These are phyloP conservation scores for Dermochelys coriacea DNA, from an alignment of 2,797 vertebrate species.

Conservation along the genomic window DNA sequence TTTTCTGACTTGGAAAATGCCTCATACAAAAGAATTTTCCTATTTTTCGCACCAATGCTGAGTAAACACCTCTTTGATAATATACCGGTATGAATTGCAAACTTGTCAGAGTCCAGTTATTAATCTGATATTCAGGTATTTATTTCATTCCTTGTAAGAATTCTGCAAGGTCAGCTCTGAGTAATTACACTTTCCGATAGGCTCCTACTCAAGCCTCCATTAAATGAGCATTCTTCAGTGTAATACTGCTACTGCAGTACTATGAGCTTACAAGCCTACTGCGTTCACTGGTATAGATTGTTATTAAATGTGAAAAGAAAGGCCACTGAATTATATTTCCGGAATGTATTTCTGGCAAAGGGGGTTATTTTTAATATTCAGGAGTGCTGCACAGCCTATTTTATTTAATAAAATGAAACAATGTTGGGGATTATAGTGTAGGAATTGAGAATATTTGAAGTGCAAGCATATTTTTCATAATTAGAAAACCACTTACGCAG, in stretches of 20 bases:
- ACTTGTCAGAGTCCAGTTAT: constrained; percentile 66
- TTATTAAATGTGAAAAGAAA: constrained; percentile 53
- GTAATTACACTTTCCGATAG: constrained; percentile 62
- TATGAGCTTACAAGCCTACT: constrained; percentile 34
- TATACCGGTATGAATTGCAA: constrained; percentile 41
- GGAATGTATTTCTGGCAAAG: constrained; percentile 42
- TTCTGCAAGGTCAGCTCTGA: constrained; percentile 68
- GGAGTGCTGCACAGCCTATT: background rate
- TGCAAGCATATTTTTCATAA: background rate
- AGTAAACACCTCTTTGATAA: constrained; percentile 68
- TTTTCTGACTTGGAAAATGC: constrained; percentile 36
- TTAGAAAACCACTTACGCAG: background rate
- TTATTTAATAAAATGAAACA: constrained; percentile 23
- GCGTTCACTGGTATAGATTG: constrained; percentile 45
- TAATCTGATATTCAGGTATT: constrained; percentile 75
- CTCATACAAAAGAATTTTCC: constrained; percentile 5
- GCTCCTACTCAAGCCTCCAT: constrained; percentile 27
- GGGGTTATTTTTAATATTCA: constrained; percentile 52
- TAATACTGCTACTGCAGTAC: background rate
- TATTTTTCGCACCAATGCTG: constrained; percentile 11
- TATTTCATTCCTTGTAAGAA: constrained; percentile 65
- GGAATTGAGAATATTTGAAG: background rate
- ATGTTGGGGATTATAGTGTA: background rate
- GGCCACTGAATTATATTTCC: background rate
- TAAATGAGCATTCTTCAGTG: constrained; percentile 59